These are phyloP conservation scores for Hemicentrotus pulcherrimus DNA, from an alignment of 35 echinoderm and acorn worm species.

Conservation along the genomic window DNA sequence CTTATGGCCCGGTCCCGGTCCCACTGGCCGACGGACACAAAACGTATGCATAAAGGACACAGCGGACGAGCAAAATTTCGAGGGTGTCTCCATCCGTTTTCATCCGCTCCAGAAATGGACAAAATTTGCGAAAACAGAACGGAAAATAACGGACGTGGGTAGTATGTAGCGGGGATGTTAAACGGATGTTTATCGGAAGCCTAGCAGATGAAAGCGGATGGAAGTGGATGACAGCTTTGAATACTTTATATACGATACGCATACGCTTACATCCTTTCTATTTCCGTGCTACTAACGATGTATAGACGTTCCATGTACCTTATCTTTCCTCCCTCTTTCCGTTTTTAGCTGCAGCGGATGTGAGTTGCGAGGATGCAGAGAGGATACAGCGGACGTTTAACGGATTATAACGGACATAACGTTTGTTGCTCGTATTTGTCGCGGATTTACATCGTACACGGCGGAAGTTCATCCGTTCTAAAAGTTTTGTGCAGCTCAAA, in stretches of 20 bases:
- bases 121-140: neutral
- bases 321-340: constrained; percentile 42
- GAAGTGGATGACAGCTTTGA: neutral
- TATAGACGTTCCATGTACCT: constrained; percentile 39
- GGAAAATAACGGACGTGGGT: constrained; percentile 6
- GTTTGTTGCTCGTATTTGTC: constrained; percentile 37
- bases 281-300: constrained; percentile 34
- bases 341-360: constrained; percentile 35
- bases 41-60: neutral
- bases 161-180: too few relatives aligned
- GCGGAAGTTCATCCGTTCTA: constrained; percentile 40
- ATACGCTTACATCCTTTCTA: constrained; percentile 40
- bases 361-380: constrained; percentile 22
- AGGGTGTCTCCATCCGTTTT: neutral
- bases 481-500: constrained; percentile 27
- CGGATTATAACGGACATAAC: constrained; percentile 24
- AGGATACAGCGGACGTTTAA: constrained; percentile 16
- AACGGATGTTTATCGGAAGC: too few relatives aligned
- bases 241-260: constrained; percentile 27
- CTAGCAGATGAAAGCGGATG: too few relatives aligned
- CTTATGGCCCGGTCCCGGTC: too few relatives aligned
- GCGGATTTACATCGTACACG: constrained; percentile 36
- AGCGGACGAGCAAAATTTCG: constrained; percentile 31
- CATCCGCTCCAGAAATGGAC: neutral
- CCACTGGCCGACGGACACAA: too few relatives aligned